phyloP scores from a whole-genome alignment of 2,797 vertebrate species.

The Acropternis orthonyx region DNA sequence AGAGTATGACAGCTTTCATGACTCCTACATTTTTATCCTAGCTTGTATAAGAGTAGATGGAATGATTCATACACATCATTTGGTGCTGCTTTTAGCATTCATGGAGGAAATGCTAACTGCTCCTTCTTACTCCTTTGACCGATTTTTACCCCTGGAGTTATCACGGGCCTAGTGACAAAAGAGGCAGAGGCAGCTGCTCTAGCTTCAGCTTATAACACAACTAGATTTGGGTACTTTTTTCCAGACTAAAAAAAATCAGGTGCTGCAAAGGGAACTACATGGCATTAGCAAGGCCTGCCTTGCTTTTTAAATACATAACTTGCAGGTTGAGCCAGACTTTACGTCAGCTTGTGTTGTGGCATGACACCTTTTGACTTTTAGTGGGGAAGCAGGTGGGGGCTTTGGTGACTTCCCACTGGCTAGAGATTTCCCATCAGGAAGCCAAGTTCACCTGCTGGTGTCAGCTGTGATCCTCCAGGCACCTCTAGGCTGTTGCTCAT shows the following conservation, averaged over 20 bases:
- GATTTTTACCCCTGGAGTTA: not conserved
- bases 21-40: constrained; percentile 16
- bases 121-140: not conserved
- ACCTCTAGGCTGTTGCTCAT: not conserved
- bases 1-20: not conserved
- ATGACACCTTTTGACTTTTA: not conserved
- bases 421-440: not conserved
- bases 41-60: not conserved
- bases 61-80: constrained; percentile 40
- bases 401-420: not conserved
- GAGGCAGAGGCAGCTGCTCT: not conserved
- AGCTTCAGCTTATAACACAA: not conserved
- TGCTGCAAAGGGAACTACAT: not conserved
- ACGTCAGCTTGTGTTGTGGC: constrained; percentile 4
- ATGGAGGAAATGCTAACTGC: constrained; percentile 8
- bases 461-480: not conserved
- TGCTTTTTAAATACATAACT: not conserved
- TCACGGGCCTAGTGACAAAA: not conserved
- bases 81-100: constrained; percentile 29
- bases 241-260: not conserved
- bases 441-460: not conserved
- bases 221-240: not conserved
- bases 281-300: not conserved
- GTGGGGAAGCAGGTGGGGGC: not conserved
- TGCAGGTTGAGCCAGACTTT: not conserved